These are phyloP conservation scores for Leucania comma DNA, from an alignment of 2,888 invertebrate genomes.

Conservation along the genomic window DNA sequence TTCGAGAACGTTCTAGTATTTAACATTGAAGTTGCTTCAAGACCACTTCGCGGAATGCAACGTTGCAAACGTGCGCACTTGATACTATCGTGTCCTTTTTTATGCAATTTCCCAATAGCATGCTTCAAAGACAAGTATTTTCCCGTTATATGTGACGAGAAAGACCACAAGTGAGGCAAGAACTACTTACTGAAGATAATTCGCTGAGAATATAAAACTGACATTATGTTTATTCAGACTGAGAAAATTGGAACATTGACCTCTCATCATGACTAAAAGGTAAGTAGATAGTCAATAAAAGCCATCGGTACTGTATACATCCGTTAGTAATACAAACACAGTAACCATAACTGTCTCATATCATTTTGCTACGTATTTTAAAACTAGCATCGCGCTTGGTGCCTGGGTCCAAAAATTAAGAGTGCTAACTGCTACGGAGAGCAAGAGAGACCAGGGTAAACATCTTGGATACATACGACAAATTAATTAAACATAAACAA, in stretches of 20 bases:
- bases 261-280: slow-evolving; percentile 8
- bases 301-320: slow-evolving; percentile 1
- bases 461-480: background rate
- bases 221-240: slow-evolving; percentile 7
- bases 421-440: background rate
- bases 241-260: slow-evolving; percentile 18
- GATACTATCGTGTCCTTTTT: slow-evolving; percentile 6
- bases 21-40: slow-evolving; percentile 9
- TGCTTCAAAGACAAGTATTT: slow-evolving; percentile 2
- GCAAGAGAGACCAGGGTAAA: background rate
- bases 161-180: background rate
- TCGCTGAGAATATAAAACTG: background rate
- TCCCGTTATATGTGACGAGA: background rate
- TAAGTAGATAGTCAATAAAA: background rate
- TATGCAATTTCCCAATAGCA: slow-evolving; percentile 1
- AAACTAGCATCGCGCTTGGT: background rate
- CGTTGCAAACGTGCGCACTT: background rate
- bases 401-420: background rate
- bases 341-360: slow-evolving; percentile 6
- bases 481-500: background rate
- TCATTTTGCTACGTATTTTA: slow-evolving; percentile 1
- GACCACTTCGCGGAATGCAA: background rate
- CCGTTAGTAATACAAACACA: slow-evolving; percentile 25
- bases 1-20: background rate
- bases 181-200: background rate